Base-by-base conservation (phyloP, 2,888 invertebrate species). In the Protophormia terraenovae region DNA sequence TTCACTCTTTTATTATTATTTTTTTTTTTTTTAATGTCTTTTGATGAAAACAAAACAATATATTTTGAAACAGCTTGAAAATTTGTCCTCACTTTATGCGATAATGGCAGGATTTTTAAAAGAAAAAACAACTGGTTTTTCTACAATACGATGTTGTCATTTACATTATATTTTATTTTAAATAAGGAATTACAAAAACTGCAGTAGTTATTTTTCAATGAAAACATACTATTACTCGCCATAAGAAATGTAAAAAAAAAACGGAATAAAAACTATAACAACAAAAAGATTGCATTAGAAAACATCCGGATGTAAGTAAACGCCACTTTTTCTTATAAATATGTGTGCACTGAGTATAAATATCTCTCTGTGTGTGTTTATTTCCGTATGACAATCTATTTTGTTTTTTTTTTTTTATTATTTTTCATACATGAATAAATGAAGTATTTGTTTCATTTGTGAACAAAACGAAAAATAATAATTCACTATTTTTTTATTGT, bases 231-330 rank as follows among this genome's bases (percentile, higher is more conserved):
- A 16, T 47, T 47, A 22, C 10, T 41, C 22, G 29, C 32, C 60
- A 14, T 35, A 22, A n/a, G 19, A 12, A 60, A 47, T 6, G 3
- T 12, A 29, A 45, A 53, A 41, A 55, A 35, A 14, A 38, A 14
- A 38, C 8, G 14, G 22, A 41, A 22, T 38, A n/a, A 19, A 47
- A 47, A 47, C 4, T 16, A 4, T 47, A 16, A 41, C 2, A 24
- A 71, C 4, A 47, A 6, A 47, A 38, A 41, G 60, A 67, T 38
- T 50, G 29, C 19, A 32, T 60, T 16, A 62, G 38, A 60, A 83
- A 73, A 75, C 35, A 75, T 71, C 71, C 83, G 83, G 79, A 84
- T 75, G 29, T 69, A 71, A 75, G 29, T 69, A 71, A 75, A 84
- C 69, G 50, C 64, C 67, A 55, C 67, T 72, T 77, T 72, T 35